Base-by-base conservation (phyloP, 2,113 vertebrate species). In the Plecotus auritus region DNA sequence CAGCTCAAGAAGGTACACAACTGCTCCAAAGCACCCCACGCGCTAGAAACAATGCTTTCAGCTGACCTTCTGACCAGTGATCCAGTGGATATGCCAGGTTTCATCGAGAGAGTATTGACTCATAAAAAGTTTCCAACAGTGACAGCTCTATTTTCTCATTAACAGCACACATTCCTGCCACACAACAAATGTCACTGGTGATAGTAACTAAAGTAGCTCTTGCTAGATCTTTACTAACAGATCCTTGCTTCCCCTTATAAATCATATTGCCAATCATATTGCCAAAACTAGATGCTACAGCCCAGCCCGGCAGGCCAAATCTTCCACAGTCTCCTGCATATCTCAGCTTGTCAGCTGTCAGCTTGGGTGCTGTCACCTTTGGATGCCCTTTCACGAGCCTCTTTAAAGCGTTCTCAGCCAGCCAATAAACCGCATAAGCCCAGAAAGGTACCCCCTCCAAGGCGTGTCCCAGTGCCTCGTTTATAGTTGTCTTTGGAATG, bases 91-190 rank as follows among this genome's bases (percentile, higher is more conserved):
- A 99, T 2, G 98, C 98, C 98, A 99, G 99, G 98, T 98, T 99
- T 99, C 99, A 99, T 99, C 6, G 99, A 99, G 80, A 99, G 98
- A 26, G 99, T 99, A 98, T 99, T 99, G 96, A 99, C 99, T 96
- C 99, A 98, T 85, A 99, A 98, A 96, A 99, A 99, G 98, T 99
- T 99, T 37, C 99, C 99, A 95, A 99, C 99, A 98, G 99, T 99
- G 88, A 99, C 98, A 97, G 99, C 98, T 97, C 98, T 97, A 99
- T 99, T 98, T 99, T 99, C 99, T 99, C 98, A 94, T 98, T 98
- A 40, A 98, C 98, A 86, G 98, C 99, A 98, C 98, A 99, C 98
- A 98, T 98, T 35, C 98, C 90, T 35, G 98, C 99, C 97, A 98
- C 98, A 56, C 98, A 98, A 9, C 99, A 98, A 32, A 98, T 98